A percentile compares a stretch with the other conserved stretches of the same genome.
Conservation (phyloP, 2,113 vertebrate species). For the Lates calcarifer region DNA sequence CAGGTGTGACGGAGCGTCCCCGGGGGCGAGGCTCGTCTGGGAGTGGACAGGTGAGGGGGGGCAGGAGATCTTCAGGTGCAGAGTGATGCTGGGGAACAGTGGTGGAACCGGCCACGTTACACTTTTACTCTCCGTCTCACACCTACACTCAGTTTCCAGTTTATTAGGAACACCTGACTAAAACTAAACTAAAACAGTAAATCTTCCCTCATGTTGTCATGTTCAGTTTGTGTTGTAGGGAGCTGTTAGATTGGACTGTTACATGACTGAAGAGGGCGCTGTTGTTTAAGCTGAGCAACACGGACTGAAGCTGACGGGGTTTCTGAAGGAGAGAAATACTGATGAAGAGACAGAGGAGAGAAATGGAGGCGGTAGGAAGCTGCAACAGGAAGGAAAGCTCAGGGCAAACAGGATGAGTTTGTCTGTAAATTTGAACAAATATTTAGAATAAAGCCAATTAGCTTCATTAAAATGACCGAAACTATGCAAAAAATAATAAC, state of each 20-base stretch:
- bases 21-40: slow-evolving; percentile 48
- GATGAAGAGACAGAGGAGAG: too few relatives aligned
- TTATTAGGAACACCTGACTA: not conserved
- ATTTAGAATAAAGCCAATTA: not conserved
- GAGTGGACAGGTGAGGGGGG: slow-evolving; percentile 86
- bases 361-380: too few relatives aligned
- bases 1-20: slow-evolving; percentile 69
- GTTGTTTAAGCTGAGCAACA: too few relatives aligned
- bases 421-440: too few relatives aligned
- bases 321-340: too few relatives aligned
- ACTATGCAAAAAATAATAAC: not conserved
- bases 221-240: too few relatives aligned
- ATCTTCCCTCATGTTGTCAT: not conserved
- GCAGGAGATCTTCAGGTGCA: slow-evolving; percentile 93
- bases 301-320: too few relatives aligned
- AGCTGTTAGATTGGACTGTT: too few relatives aligned
- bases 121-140: slow-evolving; percentile 33
- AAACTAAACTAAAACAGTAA: not conserved
- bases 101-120: slow-evolving; percentile 52
- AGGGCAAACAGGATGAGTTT: too few relatives aligned
- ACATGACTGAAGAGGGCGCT: too few relatives aligned
- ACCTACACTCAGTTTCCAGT: not conserved
- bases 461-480: not conserved
- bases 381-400: too few relatives aligned
- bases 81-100: slow-evolving; percentile 87